Evolutionary conservation across 2,888 invertebrate genomes (phyloP).

Genomic region (Drosophila koepferae): DNA sequence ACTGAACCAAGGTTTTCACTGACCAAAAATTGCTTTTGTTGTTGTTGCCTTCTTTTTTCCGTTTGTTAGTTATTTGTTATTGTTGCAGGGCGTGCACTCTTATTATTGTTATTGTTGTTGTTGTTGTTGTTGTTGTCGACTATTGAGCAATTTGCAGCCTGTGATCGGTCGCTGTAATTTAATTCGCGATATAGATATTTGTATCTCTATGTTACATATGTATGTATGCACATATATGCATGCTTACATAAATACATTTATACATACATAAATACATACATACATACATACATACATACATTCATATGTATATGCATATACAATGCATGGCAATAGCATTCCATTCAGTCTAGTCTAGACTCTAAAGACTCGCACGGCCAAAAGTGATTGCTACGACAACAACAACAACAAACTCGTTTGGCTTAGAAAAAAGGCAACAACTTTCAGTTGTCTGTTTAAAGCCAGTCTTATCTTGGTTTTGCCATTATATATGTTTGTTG

Average conservation of each 20-base stretch:
- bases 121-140: conserved; percentile 11
- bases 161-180: conserved; percentile 45
- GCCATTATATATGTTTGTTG: conserved; percentile 33
- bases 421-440: conserved; percentile 69
- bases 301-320: neutral
- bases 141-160: conserved; percentile 60
- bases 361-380: conserved; percentile 56
- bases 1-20: conserved; percentile 64
- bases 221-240: neutral
- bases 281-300: neutral
- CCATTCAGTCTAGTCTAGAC: conserved; percentile 60
- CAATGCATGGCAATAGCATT: conserved; percentile 40
- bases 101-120: conserved; percentile 14
- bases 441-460: conserved; percentile 72
- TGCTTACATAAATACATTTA: neutral
- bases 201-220: neutral
- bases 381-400: conserved; percentile 73
- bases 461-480: conserved; percentile 51
- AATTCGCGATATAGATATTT: conserved; percentile 19
- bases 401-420: conserved; percentile 70
- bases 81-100: conserved; percentile 43
- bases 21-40: conserved; percentile 41
- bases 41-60: conserved; percentile 1
- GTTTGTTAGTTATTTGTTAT: conserved; percentile 28
- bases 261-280: neutral